Evolutionary conservation across 2,113 vertebrate genomes (phyloP).

Genomic region (Dasyornis broadbenti): DNA sequence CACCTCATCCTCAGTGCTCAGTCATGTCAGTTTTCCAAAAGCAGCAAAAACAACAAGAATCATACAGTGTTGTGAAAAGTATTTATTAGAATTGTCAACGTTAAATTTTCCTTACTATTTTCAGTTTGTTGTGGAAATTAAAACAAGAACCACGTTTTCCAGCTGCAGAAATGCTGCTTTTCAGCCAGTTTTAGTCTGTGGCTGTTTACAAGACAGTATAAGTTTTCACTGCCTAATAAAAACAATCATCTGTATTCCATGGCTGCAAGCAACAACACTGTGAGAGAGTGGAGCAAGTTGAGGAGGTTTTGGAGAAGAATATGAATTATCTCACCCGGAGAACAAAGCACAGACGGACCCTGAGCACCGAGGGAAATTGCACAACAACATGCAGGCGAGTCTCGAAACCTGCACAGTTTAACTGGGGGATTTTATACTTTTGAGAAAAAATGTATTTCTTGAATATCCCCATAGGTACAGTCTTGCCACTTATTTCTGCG

Average conservation of each 20-base stretch:
- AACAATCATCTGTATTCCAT: slow-evolving; percentile 53
- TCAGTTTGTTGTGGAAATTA: neutral
- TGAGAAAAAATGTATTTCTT: neutral
- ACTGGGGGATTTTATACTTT: neutral
- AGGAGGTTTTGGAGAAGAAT: slow-evolving; percentile 42
- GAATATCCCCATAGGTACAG: neutral
- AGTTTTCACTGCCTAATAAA: slow-evolving; percentile 44
- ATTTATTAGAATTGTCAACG: neutral
- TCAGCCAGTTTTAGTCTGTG: neutral
- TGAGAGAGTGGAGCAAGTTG: neutral
- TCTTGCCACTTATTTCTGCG: neutral
- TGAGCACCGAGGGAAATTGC: neutral
- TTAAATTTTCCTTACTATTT: neutral
- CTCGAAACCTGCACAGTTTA: neutral
- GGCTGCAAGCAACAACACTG: slow-evolving; percentile 9
- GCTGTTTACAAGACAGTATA: neutral
- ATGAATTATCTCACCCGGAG: slow-evolving; percentile 29
- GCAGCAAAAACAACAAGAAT: neutral
- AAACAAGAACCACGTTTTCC: neutral
- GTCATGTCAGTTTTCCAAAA: neutral
- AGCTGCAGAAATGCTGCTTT: neutral
- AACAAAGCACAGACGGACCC: slow-evolving; percentile 24
- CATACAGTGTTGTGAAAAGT: neutral
- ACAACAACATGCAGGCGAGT: neutral
- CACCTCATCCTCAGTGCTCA: neutral